Evolutionary conservation across 2,888 invertebrate species (phyloP).

Genomic region (Yponomeuta evonymella): DNA sequence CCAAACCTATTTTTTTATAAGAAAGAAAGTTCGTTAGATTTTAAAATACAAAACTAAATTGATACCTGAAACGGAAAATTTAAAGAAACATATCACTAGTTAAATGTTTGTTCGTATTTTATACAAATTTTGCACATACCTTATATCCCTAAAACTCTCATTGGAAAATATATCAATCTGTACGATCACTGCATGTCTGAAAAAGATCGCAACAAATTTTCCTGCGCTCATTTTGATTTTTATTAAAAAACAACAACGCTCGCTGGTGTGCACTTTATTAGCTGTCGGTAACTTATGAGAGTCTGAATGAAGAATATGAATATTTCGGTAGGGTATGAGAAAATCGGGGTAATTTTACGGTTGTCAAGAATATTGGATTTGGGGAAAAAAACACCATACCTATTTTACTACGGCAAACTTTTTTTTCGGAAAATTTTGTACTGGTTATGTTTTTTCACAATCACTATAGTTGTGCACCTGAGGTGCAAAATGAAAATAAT

Average conservation of each 20-base stretch:
- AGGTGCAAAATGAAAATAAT: no score
- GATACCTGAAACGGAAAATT: no score
- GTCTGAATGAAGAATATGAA: conserved; percentile 11
- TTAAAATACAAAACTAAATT: no score
- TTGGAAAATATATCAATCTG: neutral
- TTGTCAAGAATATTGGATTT: neutral
- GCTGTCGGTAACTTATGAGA: conserved; percentile 15
- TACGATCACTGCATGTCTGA: neutral
- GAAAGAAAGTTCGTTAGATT: no score
- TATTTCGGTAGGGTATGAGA: neutral
- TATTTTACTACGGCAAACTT: no score
- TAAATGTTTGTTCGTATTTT: no score
- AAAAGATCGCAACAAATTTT: neutral
- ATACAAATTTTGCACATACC: no score
- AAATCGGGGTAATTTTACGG: conserved; percentile 11
- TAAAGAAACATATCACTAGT: no score
- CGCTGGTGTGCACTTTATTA: conserved; percentile 28
- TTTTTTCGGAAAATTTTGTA: no score
- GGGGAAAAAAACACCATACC: neutral
- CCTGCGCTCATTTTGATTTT: conserved; percentile 30
- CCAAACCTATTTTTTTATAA: no score
- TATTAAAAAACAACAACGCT: conserved; percentile 45
- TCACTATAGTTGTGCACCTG: no score
- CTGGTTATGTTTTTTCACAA: no score
- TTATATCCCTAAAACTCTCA: neutral